phyloP scores from a whole-genome alignment of 2,888 invertebrate species.

The Dione juno region DNA sequence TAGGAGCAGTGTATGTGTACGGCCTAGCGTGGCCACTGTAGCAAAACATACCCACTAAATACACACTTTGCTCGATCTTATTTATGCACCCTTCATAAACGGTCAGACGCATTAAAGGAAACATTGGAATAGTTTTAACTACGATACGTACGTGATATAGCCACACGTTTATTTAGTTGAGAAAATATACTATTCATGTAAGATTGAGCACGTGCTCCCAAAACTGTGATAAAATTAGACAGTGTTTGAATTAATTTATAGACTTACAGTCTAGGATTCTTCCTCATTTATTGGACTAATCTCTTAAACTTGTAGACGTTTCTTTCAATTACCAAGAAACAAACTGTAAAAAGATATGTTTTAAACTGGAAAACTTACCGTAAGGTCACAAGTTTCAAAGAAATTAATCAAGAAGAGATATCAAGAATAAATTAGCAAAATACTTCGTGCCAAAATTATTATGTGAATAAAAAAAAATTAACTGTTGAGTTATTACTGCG shows the following conservation, averaged over 20 bases:
- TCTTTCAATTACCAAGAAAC: constrained; percentile 11
- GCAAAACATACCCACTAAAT: constrained; percentile 65
- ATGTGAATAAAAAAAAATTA: constrained; percentile 40
- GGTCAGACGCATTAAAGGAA: constrained; percentile 69
- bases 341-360: constrained; percentile 27
- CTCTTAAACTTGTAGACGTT: background rate
- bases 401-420: constrained; percentile 41
- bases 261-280: background rate
- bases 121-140: constrained; percentile 42
- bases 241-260: constrained; percentile 3
- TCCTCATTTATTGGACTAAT: background rate
- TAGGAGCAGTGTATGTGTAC: constrained; percentile 76
- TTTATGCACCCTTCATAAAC: constrained; percentile 81
- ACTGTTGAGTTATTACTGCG: constrained; percentile 39
- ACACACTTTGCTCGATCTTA: constrained; percentile 62
- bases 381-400: constrained; percentile 41
- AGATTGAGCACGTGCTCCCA: constrained; percentile 10
- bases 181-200: constrained; percentile 1
- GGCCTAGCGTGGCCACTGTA: constrained; percentile 58
- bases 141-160: constrained; percentile 11
- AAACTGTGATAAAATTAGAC: constrained; percentile 20
- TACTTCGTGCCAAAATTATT: constrained; percentile 39
- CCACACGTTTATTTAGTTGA: constrained; percentile 2
- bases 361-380: constrained; percentile 33
- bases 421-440: constrained; percentile 43